These are phyloP conservation scores for Sturmia bella DNA, from an alignment of 2,888 invertebrate genomes.

Conservation along the genomic window DNA sequence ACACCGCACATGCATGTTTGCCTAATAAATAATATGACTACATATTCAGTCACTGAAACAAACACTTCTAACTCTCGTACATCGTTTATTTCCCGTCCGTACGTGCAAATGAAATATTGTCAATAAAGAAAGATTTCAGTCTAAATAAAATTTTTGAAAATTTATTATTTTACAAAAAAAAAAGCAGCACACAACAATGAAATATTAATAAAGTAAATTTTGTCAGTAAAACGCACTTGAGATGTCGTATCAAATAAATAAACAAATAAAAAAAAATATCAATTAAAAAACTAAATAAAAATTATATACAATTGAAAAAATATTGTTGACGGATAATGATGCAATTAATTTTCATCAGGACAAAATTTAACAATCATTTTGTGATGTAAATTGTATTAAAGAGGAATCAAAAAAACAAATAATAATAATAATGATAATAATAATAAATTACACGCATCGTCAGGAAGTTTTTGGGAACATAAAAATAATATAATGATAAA, in stretches of 20 bases:
- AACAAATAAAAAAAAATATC: conserved; percentile 32
- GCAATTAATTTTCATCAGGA: conserved; percentile 55
- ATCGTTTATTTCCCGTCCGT: conserved; percentile 23
- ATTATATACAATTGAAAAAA: not conserved
- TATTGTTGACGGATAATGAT: conserved; percentile 39
- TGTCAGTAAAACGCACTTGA: conserved; percentile 52
- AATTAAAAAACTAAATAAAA: conserved; percentile 36
- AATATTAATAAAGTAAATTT: conserved; percentile 35
- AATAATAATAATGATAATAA: no score
- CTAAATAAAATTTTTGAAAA: conserved; percentile 14
- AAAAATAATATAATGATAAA: no score
- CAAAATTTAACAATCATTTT: not conserved
- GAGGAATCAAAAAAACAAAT: not conserved
- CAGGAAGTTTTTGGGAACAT: no score
- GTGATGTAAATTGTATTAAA: no score
- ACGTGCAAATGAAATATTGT: conserved; percentile 18
- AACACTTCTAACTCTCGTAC: conserved; percentile 15
- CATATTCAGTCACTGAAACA: not conserved
- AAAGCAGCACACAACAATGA: conserved; percentile 12
- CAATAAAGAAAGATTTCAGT: conserved; percentile 10
- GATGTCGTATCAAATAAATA: conserved; percentile 34
- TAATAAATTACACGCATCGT: no score
- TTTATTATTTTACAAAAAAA: conserved; percentile 2
- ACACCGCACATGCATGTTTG: not conserved
- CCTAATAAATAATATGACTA: conserved; percentile 18